These are phyloP conservation scores for Ataeniobius toweri DNA, from an alignment of 2,797 vertebrate species.

Conservation along the genomic window DNA sequence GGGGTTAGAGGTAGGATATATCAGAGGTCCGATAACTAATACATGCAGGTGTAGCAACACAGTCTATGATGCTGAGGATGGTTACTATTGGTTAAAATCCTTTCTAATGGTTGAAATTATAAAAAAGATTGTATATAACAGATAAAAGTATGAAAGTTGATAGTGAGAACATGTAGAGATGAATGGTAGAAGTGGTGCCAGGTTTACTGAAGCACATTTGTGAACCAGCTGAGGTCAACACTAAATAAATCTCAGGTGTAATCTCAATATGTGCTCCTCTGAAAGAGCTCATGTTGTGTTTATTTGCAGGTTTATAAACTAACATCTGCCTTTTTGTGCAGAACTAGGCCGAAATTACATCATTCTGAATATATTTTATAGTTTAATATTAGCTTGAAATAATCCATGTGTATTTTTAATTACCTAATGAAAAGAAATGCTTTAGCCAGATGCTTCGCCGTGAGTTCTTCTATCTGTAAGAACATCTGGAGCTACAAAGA, in stretches of 20 bases:
- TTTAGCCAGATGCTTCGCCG: neutral
- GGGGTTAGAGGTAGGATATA: constrained; percentile 72
- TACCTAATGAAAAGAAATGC: neutral
- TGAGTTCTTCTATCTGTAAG: neutral
- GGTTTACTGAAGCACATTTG: neutral
- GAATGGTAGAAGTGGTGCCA: neutral
- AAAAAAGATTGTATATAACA: neutral
- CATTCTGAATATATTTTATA: neutral
- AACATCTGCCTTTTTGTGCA: neutral
- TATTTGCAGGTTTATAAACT: neutral
- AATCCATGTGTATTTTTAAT: neutral
- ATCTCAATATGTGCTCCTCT: neutral
- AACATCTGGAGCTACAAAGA: neutral
- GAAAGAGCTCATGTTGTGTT: neutral
- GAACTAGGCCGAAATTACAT: neutral
- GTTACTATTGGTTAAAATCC: neutral
- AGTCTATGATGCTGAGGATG: neutral
- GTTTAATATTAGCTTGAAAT: neutral
- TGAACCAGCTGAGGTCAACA: neutral
- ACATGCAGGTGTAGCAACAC: constrained; percentile 31
- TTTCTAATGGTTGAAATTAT: neutral
- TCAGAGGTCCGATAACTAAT: constrained; percentile 15
- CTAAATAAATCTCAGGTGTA: neutral
- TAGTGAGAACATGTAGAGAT: neutral
- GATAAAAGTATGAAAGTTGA: neutral